Conservation (phyloP, 2,113 vertebrate genomes). For the Ceyx margarethae region DNA sequence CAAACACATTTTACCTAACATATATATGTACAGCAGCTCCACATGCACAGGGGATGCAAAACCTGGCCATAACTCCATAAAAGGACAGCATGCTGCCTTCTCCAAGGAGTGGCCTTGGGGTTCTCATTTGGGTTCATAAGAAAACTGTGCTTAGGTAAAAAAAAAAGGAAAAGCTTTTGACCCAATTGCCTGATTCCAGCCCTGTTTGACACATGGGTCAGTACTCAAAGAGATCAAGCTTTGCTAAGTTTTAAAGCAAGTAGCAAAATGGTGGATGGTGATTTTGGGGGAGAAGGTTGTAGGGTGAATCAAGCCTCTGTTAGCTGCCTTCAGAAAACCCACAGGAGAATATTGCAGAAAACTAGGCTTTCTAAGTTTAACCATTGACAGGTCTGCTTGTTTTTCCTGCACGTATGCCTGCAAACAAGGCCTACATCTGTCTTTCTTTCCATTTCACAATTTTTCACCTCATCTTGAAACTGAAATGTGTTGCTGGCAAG, state of each 20-base stretch:
- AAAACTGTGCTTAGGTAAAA: background rate
- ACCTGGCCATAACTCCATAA: background rate
- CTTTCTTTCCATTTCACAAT: background rate
- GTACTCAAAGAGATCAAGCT: background rate
- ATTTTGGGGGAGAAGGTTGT: background rate
- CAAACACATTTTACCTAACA: fast-evolving
- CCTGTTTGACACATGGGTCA: background rate
- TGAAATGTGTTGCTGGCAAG: background rate
- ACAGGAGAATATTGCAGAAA: background rate
- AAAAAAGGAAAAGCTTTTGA: background rate
- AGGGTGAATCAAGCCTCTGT: background rate
- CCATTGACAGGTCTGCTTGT: background rate
- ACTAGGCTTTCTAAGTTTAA: background rate
- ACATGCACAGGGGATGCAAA: fast-evolving
- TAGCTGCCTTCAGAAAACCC: background rate
- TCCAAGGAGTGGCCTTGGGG: background rate
- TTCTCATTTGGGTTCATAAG: background rate
- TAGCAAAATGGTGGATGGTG: background rate
- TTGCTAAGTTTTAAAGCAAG: background rate
- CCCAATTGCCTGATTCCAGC: background rate
- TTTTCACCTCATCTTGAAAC: background rate
- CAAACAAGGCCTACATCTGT: background rate
- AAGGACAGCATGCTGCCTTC: background rate
- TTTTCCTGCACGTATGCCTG: background rate
- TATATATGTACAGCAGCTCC: background rate